These are phyloP conservation scores for Catharus fuscescens DNA, from an alignment of 2,113 vertebrate genomes.

Conservation along the genomic window DNA sequence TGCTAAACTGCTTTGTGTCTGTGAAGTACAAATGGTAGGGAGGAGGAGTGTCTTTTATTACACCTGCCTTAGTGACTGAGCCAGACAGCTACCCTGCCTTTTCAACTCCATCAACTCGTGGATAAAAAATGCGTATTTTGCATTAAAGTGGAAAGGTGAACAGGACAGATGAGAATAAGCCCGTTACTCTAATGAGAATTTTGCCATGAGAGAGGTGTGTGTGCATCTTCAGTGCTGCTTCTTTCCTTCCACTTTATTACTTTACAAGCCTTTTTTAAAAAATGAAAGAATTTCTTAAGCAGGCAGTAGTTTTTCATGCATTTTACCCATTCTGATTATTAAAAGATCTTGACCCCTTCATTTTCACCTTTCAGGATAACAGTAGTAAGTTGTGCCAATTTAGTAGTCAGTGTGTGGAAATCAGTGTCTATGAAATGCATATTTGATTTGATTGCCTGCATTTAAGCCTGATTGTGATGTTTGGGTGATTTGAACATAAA, in stretches of 20 bases:
- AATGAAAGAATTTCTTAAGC: conserved; percentile 43
- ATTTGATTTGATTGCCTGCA: conserved; percentile 74
- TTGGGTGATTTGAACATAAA: conserved; percentile 25
- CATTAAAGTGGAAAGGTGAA: neutral
- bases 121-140: neutral
- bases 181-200: neutral
- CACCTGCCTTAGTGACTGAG: neutral
- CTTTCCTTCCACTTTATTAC: neutral
- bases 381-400: conserved; percentile 69
- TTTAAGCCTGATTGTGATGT: conserved; percentile 69
- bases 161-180: neutral
- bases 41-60: neutral
- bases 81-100: neutral
- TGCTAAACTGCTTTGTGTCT: neutral
- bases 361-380: conserved; percentile 61
- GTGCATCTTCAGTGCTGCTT: neutral
- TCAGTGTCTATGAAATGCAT: conserved; percentile 52
- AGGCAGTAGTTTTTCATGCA: conserved; percentile 30
- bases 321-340: conserved; percentile 67
- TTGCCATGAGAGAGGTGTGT: neutral
- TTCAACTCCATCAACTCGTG: neutral
- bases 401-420: conserved; percentile 57
- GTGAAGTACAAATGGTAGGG: accelerated
- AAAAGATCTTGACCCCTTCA: conserved; percentile 76
- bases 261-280: conserved; percentile 19